Conservation (phyloP, 2,888 invertebrate genomes). For the Ganaspis brasiliensis region DNA sequence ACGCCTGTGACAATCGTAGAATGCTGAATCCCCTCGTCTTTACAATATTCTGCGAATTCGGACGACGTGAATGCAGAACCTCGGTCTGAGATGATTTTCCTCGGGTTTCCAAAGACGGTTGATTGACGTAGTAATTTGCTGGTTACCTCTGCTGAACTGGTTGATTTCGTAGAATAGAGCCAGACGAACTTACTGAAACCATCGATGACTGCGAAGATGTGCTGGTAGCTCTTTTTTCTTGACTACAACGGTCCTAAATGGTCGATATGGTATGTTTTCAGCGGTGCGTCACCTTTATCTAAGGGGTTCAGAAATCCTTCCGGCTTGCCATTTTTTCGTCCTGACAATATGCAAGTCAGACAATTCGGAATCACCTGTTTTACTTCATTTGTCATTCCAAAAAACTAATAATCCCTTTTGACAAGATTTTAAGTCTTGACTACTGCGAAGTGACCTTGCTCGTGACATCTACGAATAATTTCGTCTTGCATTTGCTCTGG, state of each 20-base stretch:
- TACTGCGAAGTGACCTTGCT: constrained; percentile 55
- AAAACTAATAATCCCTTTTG: constrained; percentile 55
- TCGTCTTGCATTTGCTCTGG: too few relatives aligned
- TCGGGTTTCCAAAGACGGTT: constrained; percentile 56
- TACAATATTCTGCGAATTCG: constrained; percentile 54
- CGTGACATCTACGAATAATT: constrained; percentile 49
- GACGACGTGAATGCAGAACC: constrained; percentile 51
- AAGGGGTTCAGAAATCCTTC: constrained; percentile 56
- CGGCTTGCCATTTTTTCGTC: constrained; percentile 54
- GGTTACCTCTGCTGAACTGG: constrained; percentile 48
- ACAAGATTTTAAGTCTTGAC: constrained; percentile 56
- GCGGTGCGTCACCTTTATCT: constrained; percentile 51
- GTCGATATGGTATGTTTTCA: constrained; percentile 56
- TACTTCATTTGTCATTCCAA: constrained; percentile 48
- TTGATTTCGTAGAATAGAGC: constrained; percentile 56
- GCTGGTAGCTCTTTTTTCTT: constrained; percentile 52
- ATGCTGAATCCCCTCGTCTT: constrained; percentile 49
- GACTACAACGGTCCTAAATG: constrained; percentile 52
- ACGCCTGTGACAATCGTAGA: constrained; percentile 67
- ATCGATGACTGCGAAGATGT: constrained; percentile 54
- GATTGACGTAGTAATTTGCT: constrained; percentile 50
- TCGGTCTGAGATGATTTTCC: constrained; percentile 49
- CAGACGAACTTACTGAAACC: constrained; percentile 56
- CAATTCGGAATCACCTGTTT: constrained; percentile 52
- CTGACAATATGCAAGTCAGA: constrained; percentile 57